Evolutionary conservation across 2,888 invertebrate species (phyloP), one percentile per base, ranked within the genome.

Genomic region (Chaetogeoica ovagalla): DNA sequence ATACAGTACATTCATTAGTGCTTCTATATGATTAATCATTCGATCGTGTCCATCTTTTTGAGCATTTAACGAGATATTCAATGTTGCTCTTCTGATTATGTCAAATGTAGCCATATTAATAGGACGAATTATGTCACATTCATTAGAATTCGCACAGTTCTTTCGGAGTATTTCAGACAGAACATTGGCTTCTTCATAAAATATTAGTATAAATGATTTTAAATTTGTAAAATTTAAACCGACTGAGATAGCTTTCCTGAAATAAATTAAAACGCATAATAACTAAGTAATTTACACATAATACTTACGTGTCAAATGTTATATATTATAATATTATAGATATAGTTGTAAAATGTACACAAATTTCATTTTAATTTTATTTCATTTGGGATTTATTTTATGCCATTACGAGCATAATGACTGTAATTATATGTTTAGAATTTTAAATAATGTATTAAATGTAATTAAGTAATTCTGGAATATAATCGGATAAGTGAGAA

Each of bases 31-130:
- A 13, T 71, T 43, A 7, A 76, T n/a, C 19, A 82, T 75, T 57
- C 15, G 17, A 48, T 73, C n/a, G 7, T 57, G 65, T 4, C 70
- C 71, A n/a, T 65, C 60, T 8, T 81, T 75, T 17, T 82, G 77
- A 9, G 82, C 82, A 21, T 83, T 74, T n/a, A 83, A 81, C n/a
- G 48, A 57, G 30, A 82, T 74, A n/a, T 82, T 83, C 55, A 83
- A 68, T 23, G 83, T 82, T 13, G 82, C 82, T 63, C 81, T 82
- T 1, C 82, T 76, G 11, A 83, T 82, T 19, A 82, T 82, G 55
- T 83, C 83, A 74, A 83, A 57, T 2, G 82, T 82, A 5, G 82
- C 82, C 30, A 83, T 65, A 57, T 77, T 75, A 9, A 82, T 13
- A 9, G 66, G 73, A 11, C 17, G n/a, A 55, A 55, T 71, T 21